Evolutionary conservation across 2,797 vertebrate species (phyloP), one percentile per base, ranked within the genome.

Genomic region (Lepus oiostolus): DNA sequence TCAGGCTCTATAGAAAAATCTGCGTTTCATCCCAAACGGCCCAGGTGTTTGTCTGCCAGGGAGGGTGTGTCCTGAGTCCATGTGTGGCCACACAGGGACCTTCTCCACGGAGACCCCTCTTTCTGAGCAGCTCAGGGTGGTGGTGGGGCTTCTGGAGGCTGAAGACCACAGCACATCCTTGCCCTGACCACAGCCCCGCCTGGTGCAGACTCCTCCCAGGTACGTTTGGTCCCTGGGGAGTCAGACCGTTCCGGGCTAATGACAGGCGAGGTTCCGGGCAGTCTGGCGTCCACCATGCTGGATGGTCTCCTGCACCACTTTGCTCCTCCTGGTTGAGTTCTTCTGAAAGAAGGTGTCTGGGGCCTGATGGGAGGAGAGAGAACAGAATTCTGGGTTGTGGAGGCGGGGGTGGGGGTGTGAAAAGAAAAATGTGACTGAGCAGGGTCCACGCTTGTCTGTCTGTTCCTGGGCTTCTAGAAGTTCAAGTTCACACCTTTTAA

Each of bases 221-320:
- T 16, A 90, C 0, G 7, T 42, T 7, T 8, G n/a, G 81, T 80
- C 32, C 0, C 67, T 4, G 1, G 58, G 76, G 94, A 86, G 54
- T 54, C 52, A 70, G 32, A 10, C 68, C 60, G 12, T 35, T 35
- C 35, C 35, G 35, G 35, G 35, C 35, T 35, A 35, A 35, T 35
- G 35, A 35, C 35, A 2, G 52, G 67, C 4, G 30, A 54, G 30
- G 91, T 92, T 75, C 19, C 4, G 28, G 94, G 74, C 0, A 82
- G 71, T 94, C 96, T 95, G 96, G 93, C 94, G 38, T 89, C 72
- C 14, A 0, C 95, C 88, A 84, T 0, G 6, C 62, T 84, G 96
- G 91, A 90, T 91, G 65, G 0, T 58, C 58, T 71, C 54, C 68
- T 7, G 74, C 60, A n/a, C 71, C 74, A 2, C 0, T 4, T 28